A percentile compares a stretch with the other conserved stretches of the same genome.
These are phyloP conservation scores for Coleophora deauratella DNA, from an alignment of 2,888 invertebrate species.

Conservation along the genomic window DNA sequence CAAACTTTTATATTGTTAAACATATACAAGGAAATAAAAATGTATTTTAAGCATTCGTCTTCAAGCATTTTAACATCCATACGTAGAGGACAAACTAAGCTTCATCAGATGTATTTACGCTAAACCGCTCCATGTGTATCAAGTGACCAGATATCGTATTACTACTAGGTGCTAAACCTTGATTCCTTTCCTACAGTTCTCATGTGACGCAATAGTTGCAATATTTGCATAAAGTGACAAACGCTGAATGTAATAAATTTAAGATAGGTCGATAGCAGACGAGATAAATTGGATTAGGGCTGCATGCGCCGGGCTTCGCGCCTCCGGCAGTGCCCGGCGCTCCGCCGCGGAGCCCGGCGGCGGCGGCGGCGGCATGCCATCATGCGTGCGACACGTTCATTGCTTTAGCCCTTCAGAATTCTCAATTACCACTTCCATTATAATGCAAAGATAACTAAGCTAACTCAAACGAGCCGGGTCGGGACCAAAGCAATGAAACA, in stretches of 20 bases:
- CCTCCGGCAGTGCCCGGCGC: not conserved
- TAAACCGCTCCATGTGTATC: no score
- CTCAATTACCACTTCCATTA: constrained; percentile 7
- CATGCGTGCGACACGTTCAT: constrained; percentile 44
- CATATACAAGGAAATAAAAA: no score
- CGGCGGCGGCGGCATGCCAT: constrained; percentile 7
- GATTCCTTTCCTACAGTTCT: no score
- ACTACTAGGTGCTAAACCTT: no score
- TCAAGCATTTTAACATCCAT: no score
- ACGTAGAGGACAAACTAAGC: no score
- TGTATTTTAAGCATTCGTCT: no score
- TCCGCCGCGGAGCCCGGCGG: not conserved
- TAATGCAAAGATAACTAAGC: constrained; percentile 14
- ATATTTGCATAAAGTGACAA: not conserved
- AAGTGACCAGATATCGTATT: no score
- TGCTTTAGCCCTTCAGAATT: constrained; percentile 54
- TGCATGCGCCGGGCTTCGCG: constrained; percentile 25
- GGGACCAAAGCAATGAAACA: constrained; percentile 72
- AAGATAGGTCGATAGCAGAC: not conserved
- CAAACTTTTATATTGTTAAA: no score
- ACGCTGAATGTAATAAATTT: not conserved
- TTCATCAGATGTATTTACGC: no score
- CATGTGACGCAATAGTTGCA: not conserved
- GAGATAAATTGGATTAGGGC: constrained; percentile 27
- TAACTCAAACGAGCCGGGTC: constrained; percentile 20